Evolutionary conservation across 1,140 invertebrate species (phyloP), one percentile per base, ranked within the genome.

Genomic region (Drosophila azteca): DNA sequence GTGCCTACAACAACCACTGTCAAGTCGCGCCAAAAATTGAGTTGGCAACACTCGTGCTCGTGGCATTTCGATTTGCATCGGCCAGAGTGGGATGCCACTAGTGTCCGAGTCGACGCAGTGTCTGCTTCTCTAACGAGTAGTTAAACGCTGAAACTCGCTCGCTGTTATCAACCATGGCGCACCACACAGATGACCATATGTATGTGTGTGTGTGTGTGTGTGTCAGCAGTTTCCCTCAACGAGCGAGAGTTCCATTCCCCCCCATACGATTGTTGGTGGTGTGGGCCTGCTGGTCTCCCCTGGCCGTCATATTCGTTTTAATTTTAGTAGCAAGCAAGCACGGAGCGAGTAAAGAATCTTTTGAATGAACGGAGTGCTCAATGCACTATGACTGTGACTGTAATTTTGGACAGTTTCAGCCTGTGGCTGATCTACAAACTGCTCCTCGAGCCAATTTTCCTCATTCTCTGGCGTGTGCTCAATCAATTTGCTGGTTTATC

Each of bases 1-100:
- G 35, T 31, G 58, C 54, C 66, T 77, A 87, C 81, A 87, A 84
- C 77, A 80, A 85, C 77, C 63, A 80, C 77, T 71, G 68, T 88
- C 74, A 78, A 45, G 70, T 72, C 81, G 81, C 81, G 83, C 78
- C 65, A 85, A 85, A 81, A 78, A 78, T 69, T 75, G 74, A 88
- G 81, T 88, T 85, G 81, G 81, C 81, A 85, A 85, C 83, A 78
- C 83, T 73, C 20, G 49, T 39, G 24, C 52, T 26, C 35, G 44
- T 54, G 48, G 49, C 59, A 26, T 64, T 20, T 65, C 26, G 31
- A 63, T 71, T 70, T 55, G 52, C 72, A 48, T 75, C 35, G n/a
- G 73, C 20, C 7, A 48, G 51, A 84, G 29, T 24, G 78, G 54
- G 81, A 87, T 48, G 48, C 53, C 75, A 24, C 48, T 59, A 77